These are phyloP conservation scores for Ceraclea dissimilis DNA, from an alignment of 2,888 invertebrate species.

Conservation along the genomic window DNA sequence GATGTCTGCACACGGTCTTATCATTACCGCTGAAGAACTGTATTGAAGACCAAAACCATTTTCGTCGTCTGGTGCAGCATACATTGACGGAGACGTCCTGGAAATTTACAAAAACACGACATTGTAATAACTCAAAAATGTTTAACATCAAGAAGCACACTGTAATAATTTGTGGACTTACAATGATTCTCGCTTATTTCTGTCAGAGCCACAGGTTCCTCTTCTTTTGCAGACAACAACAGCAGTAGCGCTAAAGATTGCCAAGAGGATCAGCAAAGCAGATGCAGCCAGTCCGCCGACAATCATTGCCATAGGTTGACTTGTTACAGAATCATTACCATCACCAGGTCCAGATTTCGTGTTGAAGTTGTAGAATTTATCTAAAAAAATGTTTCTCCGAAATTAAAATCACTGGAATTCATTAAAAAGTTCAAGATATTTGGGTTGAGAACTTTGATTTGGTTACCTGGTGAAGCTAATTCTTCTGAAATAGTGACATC, in stretches of 20 bases:
- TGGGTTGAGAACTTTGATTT: neutral
- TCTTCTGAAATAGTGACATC: conserved; percentile 42
- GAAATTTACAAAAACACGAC: no score
- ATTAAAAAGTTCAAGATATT: neutral
- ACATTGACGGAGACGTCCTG: conserved; percentile 24
- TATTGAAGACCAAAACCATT: conserved; percentile 22
- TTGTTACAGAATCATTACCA: conserved; percentile 21
- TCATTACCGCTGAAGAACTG: conserved; percentile 23
- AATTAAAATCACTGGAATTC: neutral
- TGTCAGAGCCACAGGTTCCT: conserved; percentile 14
- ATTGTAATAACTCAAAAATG: neutral
- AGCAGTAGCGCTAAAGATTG: conserved; percentile 42
- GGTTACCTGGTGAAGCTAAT: conserved; percentile 16
- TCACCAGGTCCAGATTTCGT: neutral
- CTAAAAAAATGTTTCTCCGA: neutral
- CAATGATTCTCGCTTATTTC: conserved; percentile 20
- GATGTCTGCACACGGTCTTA: conserved; percentile 24
- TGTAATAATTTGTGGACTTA: no score
- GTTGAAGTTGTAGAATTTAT: conserved; percentile 8
- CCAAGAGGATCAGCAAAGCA: conserved; percentile 42
- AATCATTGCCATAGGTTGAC: conserved; percentile 41
- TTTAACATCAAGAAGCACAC: neutral
- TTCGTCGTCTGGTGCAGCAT: conserved; percentile 24
- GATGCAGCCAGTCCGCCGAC: conserved; percentile 41
- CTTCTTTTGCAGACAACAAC: conserved; percentile 40